Percentiles rank a stretch among this genome's conserved stretches.
Conservation (phyloP, 2,797 vertebrate genomes). For the Parambassis ranga region DNA sequence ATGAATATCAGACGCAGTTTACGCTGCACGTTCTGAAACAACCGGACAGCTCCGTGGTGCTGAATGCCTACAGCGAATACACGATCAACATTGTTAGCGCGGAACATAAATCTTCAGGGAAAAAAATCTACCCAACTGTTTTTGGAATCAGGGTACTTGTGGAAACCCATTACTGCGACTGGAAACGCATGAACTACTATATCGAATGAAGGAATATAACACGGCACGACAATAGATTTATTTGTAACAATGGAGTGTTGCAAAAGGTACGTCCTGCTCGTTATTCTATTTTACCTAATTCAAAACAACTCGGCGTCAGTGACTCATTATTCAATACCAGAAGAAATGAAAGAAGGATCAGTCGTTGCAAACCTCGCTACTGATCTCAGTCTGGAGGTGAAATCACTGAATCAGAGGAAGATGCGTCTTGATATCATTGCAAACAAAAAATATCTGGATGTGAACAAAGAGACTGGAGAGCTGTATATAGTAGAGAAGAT, state of each 20-base stretch:
- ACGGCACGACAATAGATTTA: not conserved
- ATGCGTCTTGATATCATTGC: conserved; percentile 58
- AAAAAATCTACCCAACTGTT: too few species aligned
- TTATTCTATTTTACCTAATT: not conserved
- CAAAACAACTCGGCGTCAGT: conserved; percentile 21
- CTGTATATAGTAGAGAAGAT: conserved; percentile 61
- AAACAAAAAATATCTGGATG: conserved; percentile 51
- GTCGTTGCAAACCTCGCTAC: conserved; percentile 61
- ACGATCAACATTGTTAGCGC: fast-evolving
- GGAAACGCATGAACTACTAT: too few species aligned
- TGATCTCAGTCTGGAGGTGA: conserved; percentile 57
- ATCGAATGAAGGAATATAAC: too few species aligned
- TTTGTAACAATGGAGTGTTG: not conserved
- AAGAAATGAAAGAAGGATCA: conserved; percentile 65
- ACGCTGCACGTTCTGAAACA: too few species aligned
- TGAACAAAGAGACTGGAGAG: conserved; percentile 62
- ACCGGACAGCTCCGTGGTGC: fast-evolving
- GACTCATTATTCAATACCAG: conserved; percentile 60
- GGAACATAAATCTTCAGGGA: too few species aligned
- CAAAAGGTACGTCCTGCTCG: not conserved
- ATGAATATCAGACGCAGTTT: not conserved
- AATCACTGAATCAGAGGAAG: conserved; percentile 23
- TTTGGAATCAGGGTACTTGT: too few species aligned
- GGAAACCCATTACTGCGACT: too few species aligned
- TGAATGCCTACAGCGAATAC: fast-evolving